Evolutionary conservation across 2,113 vertebrate species (phyloP), one percentile per base, ranked within the genome.

Genomic region (Semnopithecus entellus): DNA sequence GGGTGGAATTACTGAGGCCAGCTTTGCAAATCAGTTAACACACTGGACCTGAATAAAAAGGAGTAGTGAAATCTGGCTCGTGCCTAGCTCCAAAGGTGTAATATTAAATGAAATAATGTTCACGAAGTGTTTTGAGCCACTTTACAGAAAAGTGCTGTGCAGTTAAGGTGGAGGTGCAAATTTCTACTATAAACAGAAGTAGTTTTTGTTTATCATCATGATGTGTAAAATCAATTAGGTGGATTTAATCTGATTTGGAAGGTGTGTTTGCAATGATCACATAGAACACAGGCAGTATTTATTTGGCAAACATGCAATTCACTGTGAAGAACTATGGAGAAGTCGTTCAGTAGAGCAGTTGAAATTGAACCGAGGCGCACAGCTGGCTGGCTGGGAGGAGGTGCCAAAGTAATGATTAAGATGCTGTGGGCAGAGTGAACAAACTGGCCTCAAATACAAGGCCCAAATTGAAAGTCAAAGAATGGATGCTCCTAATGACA

Each of bases 211-310:
- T 68, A 35, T 92, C 25, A 43, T 48, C 23, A 6, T 38, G 25
- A 61, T 16, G 14, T 70, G 3, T 16, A 82, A 61, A 94, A 81
- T 90, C 30, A 59, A 66, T 17, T 61, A 48, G 38, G 25, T 78
- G 57, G 64, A 76, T 90, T 88, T 84, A 73, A 70, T 91, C 66
- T 80, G 61, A 70, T 89, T 91, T 66, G 57, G 89, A 91, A 61
- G 17, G 35, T 64, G 59, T 80, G 68, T 64, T 84, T 82, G 43
- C 83, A 92, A 73, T 20, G 23, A 76, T 72, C 84, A 89, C 40
- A 91, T 14, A 88, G 80, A 85, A 64, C 35, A 45, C 11, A 85
- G 94, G 45, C 66, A 85, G 38, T 66, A 70, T 48, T 85, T 75
- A 61, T 80, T 90, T 81, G 82, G 25, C 30, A 76, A 11, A 20